Base-by-base conservation (phyloP, 2,113 vertebrate species). In the Boleophthalmus pectinirostris region DNA sequence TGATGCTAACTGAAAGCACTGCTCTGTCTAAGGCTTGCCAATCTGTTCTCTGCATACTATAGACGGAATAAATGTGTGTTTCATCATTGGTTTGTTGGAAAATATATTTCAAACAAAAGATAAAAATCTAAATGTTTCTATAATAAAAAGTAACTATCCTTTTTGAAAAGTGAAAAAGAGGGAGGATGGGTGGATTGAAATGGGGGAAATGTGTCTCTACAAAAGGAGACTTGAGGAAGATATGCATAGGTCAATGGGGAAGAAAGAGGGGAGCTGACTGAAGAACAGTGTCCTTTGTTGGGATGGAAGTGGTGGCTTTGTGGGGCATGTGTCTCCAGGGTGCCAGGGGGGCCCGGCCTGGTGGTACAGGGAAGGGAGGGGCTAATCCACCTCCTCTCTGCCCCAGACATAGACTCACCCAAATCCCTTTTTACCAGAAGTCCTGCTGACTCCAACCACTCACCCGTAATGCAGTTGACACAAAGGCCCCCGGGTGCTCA, bases 401-500 rank as follows among this genome's bases (percentile, higher is more conserved):
- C 79, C 76, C 73, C 80, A 74, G 79, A 79, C 77, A 81, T 63
- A 87, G 83, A 80, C 82, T 68, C 87, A 58, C 74, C 82, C 46
- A 86, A 92, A 88, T 84, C 85, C 88, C 77, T 77, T 82, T 29
- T 90, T 87, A 91, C 85, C 89, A 88, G 86, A 89, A 86, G 77
- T 83, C 84, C 82, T 25, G 81, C 85, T 84, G 87, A 87, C 79
- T 86, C 70, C 11, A 73, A 69, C 75, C 87, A 83, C 82, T 85
- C 88, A 84, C 74, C 88, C 82, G 60, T 84, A 72, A 90, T 77
- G 38, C 83, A 76, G 89, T 89, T 91, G 86, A 91, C 88, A 91
- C 78, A 88, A 89, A 88, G 83, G 73, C 81, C 80, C 77, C 64
- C 33, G 76, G 68, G 72, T 77, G 72, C 79, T 82, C 77, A 78